Percentiles rank a stretch among this genome's conserved stretches.
Evolutionary conservation across 1,140 invertebrate genomes (phyloP).

Genomic region (Papilio polyxenes): DNA sequence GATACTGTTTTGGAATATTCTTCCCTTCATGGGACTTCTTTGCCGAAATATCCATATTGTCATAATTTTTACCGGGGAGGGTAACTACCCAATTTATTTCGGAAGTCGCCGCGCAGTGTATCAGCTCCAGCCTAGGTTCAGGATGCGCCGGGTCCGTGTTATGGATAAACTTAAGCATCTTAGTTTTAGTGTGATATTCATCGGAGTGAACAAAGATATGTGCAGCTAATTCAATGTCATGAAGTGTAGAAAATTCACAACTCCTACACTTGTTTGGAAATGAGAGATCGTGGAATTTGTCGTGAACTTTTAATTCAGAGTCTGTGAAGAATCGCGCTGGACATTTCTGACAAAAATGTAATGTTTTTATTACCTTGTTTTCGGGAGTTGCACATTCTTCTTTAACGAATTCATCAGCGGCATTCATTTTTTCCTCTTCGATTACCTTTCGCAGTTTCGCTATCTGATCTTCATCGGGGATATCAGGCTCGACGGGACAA

Average conservation of each 20-base stretch:
- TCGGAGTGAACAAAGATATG: constrained; percentile 90
- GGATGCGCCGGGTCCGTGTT: constrained; percentile 83
- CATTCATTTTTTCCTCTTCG: constrained; percentile 63
- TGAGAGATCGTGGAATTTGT: constrained; percentile 84
- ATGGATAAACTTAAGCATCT: constrained; percentile 85
- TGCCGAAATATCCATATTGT: constrained; percentile 48
- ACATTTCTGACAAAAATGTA: constrained; percentile 85
- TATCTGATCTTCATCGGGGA: constrained; percentile 85
- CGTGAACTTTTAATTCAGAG: constrained; percentile 85
- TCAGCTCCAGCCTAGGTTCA: constrained; percentile 83
- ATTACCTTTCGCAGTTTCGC: constrained; percentile 81
- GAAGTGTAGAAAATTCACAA: constrained; percentile 89
- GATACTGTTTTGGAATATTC: constrained; percentile 69
- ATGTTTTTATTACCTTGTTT: constrained; percentile 67
- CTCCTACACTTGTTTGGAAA: constrained; percentile 85
- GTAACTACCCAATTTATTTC: constrained; percentile 65
- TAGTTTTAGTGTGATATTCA: constrained; percentile 91
- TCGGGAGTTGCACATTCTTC: constrained; percentile 56
- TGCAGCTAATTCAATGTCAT: constrained; percentile 85
- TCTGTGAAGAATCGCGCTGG: constrained; percentile 85
- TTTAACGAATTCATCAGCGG: constrained; percentile 50
- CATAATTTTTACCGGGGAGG: constrained; percentile 55
- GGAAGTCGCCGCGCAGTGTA: constrained; percentile 67
- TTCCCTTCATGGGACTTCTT: constrained; percentile 64
- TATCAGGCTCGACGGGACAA: constrained; percentile 84